Conservation (phyloP, 2,888 invertebrate species). For the Cryptocephalus moraei region DNA sequence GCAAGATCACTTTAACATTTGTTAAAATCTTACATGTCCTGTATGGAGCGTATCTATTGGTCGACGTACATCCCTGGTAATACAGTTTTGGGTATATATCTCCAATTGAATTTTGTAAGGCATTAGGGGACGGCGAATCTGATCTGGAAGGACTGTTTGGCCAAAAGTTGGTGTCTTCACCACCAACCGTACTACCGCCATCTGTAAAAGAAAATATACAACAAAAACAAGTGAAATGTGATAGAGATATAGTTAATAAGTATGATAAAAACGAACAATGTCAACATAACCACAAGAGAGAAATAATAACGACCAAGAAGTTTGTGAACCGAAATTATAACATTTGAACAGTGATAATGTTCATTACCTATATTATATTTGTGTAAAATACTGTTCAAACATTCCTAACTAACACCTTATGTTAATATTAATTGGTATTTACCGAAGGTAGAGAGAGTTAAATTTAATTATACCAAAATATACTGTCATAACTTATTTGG, state of each 20-base stretch:
- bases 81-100: slow-evolving; percentile 28
- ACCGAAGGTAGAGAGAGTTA: no score
- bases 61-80: slow-evolving; percentile 20
- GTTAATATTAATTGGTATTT: no score
- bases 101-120: slow-evolving; percentile 24
- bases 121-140: slow-evolving; percentile 28
- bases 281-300: no score
- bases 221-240: slow-evolving; percentile 1
- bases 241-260: not conserved
- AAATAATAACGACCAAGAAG: no score
- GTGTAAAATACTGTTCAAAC: no score
- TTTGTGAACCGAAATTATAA: no score
- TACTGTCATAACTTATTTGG: no score
- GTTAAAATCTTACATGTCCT: not conserved
- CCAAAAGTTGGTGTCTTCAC: slow-evolving; percentile 35
- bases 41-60: slow-evolving; percentile 16
- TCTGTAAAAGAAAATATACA: slow-evolving; percentile 13
- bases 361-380: no score
- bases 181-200: slow-evolving; percentile 24
- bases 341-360: no score
- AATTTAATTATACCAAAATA: no score
- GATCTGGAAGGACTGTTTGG: slow-evolving; percentile 31
- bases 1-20: not conserved
- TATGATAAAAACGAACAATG: no score
- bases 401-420: no score